Percentiles rank a stretch among this genome's conserved stretches.
phyloP scores from a whole-genome alignment of 2,797 vertebrate species.

The Acanthurus leucopareius region DNA sequence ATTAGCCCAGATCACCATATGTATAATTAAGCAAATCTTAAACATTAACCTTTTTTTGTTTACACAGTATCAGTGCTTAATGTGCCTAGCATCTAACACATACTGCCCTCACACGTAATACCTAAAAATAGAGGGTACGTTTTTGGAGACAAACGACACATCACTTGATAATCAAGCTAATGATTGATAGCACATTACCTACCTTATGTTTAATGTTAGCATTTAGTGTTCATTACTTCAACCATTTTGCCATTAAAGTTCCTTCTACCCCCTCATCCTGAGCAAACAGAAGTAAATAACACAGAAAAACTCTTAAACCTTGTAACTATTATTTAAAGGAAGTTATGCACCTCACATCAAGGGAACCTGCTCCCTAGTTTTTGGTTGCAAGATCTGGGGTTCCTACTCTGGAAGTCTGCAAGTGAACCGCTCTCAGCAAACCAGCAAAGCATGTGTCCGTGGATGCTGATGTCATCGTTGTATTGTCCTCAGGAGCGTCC shows the following conservation, averaged over 20 bases:
- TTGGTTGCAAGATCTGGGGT: neutral
- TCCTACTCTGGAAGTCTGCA: neutral
- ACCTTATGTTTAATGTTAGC: neutral
- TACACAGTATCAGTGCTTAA: too few species aligned
- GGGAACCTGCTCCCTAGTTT: neutral
- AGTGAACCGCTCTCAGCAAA: neutral
- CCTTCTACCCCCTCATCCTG: too few species aligned
- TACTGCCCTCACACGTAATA: too few species aligned
- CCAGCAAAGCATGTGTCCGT: neutral
- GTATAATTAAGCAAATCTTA: too few species aligned
- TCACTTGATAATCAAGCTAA: neutral
- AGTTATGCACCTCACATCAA: neutral
- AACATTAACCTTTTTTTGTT: too few species aligned
- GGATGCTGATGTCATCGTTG: constrained; percentile 5
- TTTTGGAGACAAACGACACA: too few species aligned
- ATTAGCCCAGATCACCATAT: too few species aligned
- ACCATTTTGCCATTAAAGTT: neutral
- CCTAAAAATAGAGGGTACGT: too few species aligned
- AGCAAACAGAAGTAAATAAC: constrained; percentile 1
- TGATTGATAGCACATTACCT: neutral
- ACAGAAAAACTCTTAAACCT: neutral
- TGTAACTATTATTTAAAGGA: neutral
- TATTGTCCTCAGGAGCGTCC: constrained; percentile 82
- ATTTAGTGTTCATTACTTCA: neutral
- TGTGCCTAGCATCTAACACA: too few species aligned